phyloP scores from a whole-genome alignment of 2,113 vertebrate species.

The Istiophorus platypterus region DNA sequence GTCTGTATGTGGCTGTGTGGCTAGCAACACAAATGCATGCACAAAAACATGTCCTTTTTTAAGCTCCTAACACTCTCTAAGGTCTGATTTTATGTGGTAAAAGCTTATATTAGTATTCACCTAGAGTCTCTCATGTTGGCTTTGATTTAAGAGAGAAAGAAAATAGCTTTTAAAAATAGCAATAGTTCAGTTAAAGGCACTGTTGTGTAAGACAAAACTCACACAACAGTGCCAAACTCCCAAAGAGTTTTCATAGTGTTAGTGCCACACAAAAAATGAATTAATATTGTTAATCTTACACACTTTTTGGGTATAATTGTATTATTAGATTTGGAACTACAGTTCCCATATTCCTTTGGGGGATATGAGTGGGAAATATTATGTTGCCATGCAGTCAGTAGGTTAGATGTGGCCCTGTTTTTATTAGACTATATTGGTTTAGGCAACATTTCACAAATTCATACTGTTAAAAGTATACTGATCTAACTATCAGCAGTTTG shows the following conservation, averaged over 20 bases:
- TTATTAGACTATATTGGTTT: background rate
- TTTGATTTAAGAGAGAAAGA: background rate
- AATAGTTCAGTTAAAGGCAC: too few relatives aligned
- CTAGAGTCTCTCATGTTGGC: background rate
- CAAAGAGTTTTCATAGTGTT: too few relatives aligned
- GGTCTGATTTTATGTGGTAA: slow-evolving; percentile 16
- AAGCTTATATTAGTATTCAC: background rate
- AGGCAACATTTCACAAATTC: background rate
- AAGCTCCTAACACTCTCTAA: background rate
- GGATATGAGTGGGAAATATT: background rate
- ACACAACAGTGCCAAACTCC: too few relatives aligned
- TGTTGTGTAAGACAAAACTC: too few relatives aligned
- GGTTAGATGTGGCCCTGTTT: too few relatives aligned
- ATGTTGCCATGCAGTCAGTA: background rate
- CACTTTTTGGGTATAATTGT: background rate
- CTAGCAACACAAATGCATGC: background rate
- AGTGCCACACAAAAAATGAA: background rate
- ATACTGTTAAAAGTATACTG: background rate
- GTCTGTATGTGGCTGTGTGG: background rate
- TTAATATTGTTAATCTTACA: background rate
- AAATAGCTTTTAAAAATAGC: too few relatives aligned
- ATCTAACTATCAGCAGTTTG: background rate
- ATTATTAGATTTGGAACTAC: background rate
- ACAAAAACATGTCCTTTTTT: slow-evolving; percentile 7
- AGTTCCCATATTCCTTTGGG: slow-evolving; percentile 16